A percentile compares a stretch with the other conserved stretches of the same genome.
phyloP scores from a whole-genome alignment of 2,888 invertebrate genomes.

The Drosophila robusta region DNA sequence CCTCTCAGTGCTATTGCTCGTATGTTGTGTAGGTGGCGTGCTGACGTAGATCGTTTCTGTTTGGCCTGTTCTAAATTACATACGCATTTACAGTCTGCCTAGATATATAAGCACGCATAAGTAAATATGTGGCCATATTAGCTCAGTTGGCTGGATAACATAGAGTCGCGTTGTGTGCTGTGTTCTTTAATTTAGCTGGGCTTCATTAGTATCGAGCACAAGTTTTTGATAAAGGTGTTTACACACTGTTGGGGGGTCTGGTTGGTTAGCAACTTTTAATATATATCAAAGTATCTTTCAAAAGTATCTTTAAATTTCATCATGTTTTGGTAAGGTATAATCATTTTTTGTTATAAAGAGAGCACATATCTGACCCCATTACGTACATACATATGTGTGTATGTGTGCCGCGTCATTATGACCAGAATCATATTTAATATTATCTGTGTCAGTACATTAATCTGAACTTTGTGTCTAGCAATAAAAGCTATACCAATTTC shows the following conservation, averaged over 20 bases:
- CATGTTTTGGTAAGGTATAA: too few relatives aligned
- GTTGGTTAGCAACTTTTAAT: too few relatives aligned
- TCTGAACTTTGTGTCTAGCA: too few relatives aligned
- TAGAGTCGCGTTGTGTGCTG: neutral
- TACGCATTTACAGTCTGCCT: neutral
- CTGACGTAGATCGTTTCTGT: constrained; percentile 50
- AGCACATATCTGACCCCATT: too few relatives aligned
- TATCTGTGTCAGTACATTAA: too few relatives aligned
- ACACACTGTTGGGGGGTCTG: too few relatives aligned
- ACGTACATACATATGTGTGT: too few relatives aligned
- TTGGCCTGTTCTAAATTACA: neutral
- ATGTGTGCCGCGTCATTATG: too few relatives aligned
- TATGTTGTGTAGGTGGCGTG: constrained; percentile 29
- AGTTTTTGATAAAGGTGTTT: too few relatives aligned
- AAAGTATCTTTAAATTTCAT: neutral
- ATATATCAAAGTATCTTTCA: neutral
- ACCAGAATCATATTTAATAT: too few relatives aligned
- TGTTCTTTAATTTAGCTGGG: neutral
- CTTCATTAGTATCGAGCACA: neutral
- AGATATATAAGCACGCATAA: neutral
- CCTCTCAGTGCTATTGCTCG: neutral
- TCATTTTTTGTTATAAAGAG: too few relatives aligned
- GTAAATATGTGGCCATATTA: constrained; percentile 6
- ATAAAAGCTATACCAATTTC: too few relatives aligned
- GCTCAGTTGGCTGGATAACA: constrained; percentile 15